A percentile compares a stretch with the other conserved stretches of the same genome.
These are phyloP conservation scores for Omphaloscelis lunosa DNA, from an alignment of 2,888 invertebrate genomes.

Conservation along the genomic window DNA sequence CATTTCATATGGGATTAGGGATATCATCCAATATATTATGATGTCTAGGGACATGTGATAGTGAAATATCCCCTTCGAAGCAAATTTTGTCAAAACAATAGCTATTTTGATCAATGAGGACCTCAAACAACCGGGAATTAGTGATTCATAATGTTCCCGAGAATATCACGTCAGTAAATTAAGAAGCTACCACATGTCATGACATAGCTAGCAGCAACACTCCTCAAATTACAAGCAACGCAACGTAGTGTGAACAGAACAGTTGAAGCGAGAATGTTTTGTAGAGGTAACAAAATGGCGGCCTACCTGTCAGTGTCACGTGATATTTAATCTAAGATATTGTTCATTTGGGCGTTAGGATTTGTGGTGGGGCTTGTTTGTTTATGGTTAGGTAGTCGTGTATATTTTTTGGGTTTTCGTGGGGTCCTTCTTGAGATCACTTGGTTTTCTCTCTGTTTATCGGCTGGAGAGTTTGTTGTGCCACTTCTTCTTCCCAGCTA, in stretches of 20 bases:
- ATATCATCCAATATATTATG: too few species aligned
- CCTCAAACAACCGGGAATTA: background rate
- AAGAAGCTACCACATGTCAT: constrained; percentile 39
- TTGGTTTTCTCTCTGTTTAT: background rate
- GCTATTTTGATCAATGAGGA: background rate
- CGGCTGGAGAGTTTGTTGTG: too few species aligned
- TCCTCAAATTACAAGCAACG: constrained; percentile 42
- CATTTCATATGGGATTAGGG: too few species aligned
- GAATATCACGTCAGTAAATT: constrained; percentile 30
- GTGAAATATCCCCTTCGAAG: too few species aligned
- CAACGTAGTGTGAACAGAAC: constrained; percentile 52
- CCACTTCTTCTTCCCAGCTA: background rate
- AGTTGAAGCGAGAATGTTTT: constrained; percentile 60
- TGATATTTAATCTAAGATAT: constrained; percentile 27
- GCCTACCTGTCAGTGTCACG: constrained; percentile 47
- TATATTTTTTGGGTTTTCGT: background rate
- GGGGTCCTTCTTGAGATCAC: too few species aligned
- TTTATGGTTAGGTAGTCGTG: background rate
- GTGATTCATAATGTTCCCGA: background rate
- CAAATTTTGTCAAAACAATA: too few species aligned
- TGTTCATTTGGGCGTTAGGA: constrained; percentile 40
- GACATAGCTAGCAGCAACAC: constrained; percentile 25
- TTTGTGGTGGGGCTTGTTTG: constrained; percentile 30
- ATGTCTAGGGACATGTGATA: too few species aligned
- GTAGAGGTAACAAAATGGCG: constrained; percentile 58